Conservation (phyloP, 2,888 invertebrate species). For the Pterostichus niger region DNA sequence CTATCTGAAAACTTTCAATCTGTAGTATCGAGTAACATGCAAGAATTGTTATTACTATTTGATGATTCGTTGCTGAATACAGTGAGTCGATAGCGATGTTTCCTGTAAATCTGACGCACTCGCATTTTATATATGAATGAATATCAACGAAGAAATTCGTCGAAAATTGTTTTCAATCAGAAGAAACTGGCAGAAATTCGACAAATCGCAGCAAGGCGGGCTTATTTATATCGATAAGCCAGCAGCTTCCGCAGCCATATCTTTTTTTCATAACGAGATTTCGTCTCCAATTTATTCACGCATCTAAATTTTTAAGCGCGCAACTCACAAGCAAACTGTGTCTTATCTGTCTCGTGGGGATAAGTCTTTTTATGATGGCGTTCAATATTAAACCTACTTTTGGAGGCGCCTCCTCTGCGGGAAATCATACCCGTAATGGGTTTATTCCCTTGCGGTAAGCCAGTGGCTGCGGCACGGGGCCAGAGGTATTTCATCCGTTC, state of each 20-base stretch:
- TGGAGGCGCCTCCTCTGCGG: slow-evolving; percentile 52
- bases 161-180: slow-evolving; percentile 64
- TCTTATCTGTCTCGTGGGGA: slow-evolving; percentile 64
- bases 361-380: slow-evolving; percentile 64
- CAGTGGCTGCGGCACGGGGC: neutral
- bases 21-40: neutral
- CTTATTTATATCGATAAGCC: slow-evolving; percentile 62
- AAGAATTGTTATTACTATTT: neutral
- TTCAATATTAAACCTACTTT: slow-evolving; percentile 62
- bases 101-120: neutral
- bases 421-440: slow-evolving; percentile 63
- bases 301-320: slow-evolving; percentile 64
- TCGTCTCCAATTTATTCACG: slow-evolving; percentile 62
- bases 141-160: slow-evolving; percentile 10
- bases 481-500: neutral
- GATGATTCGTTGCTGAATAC: neutral
- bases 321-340: slow-evolving; percentile 54
- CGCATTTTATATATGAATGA: slow-evolving; percentile 44
- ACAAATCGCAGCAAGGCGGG: slow-evolving; percentile 32
- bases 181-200: slow-evolving; percentile 46
- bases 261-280: slow-evolving; percentile 65
- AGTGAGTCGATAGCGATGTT: neutral
- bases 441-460: slow-evolving; percentile 57
- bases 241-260: slow-evolving; percentile 42
- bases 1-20: neutral